These are phyloP conservation scores for Limulus polyphemus DNA, from an alignment of 2,888 invertebrate species.

Conservation along the genomic window DNA sequence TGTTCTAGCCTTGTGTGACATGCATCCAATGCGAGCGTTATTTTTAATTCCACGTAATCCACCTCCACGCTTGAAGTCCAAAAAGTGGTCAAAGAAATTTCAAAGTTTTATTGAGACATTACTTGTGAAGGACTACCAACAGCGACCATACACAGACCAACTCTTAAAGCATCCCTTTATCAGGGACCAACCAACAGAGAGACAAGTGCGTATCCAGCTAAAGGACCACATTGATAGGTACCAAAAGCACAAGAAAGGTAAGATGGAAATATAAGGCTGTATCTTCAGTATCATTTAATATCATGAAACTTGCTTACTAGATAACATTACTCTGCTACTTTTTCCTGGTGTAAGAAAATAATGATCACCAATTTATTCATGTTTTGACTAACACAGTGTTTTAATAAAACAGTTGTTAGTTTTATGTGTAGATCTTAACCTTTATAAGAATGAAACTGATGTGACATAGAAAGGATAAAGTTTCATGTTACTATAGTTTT, in stretches of 20 bases:
- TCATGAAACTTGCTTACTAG: too few relatives aligned
- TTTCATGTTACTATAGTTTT: too few relatives aligned
- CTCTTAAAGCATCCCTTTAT: constrained; percentile 95
- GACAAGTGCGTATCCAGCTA: constrained; percentile 93
- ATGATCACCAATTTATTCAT: too few relatives aligned
- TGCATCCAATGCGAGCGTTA: constrained; percentile 98
- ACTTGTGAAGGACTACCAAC: constrained; percentile 96
- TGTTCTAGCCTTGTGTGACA: constrained; percentile 69
- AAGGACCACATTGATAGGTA: constrained; percentile 94
- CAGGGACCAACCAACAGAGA: constrained; percentile 94
- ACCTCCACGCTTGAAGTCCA: constrained; percentile 91
- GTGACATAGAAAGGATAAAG: too few relatives aligned
- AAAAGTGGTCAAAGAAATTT: constrained; percentile 61
- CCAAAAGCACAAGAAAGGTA: constrained; percentile 19
- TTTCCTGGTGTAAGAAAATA: too few relatives aligned
- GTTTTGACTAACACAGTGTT: too few relatives aligned
- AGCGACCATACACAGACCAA: constrained; percentile 95
- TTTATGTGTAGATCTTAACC: too few relatives aligned
- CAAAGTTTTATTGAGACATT: constrained; percentile 91
- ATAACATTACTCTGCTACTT: too few relatives aligned
- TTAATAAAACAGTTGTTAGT: too few relatives aligned
- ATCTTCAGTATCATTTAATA: too few relatives aligned
- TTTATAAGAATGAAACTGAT: too few relatives aligned
- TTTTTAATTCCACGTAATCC: constrained; percentile 97
- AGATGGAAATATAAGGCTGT: not conserved